Evolutionary conservation across 2,797 vertebrate genomes (phyloP).

Genomic region (Hyperoplus lanceolatus): DNA sequence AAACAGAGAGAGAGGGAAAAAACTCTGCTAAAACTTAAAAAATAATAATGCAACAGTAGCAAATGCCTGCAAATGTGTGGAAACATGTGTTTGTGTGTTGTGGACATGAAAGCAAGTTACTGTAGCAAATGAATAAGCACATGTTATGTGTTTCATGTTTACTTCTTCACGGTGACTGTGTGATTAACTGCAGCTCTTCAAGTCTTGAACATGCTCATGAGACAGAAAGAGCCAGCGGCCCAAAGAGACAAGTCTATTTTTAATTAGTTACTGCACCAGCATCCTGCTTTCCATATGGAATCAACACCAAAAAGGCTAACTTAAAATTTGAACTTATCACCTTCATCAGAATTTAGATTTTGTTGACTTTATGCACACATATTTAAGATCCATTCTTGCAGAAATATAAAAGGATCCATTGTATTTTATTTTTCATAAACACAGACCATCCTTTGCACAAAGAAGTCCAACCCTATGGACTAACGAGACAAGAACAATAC

Average conservation of each 20-base stretch:
- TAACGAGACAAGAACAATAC: neutral
- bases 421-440: neutral
- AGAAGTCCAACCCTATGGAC: no score
- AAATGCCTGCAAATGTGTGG: neutral
- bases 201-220: slow-evolving; percentile 57
- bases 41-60: slow-evolving; percentile 9
- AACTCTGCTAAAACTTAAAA: neutral
- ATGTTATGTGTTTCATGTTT: slow-evolving; percentile 50
- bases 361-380: neutral
- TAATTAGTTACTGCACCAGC: slow-evolving; percentile 46
- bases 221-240: slow-evolving; percentile 52
- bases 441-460: neutral
- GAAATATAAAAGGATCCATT: slow-evolving; percentile 7
- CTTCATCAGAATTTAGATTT: neutral
- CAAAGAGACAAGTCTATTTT: slow-evolving; percentile 55
- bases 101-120: slow-evolving; percentile 34
- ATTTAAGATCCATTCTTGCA: neutral
- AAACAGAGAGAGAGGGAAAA: neutral
- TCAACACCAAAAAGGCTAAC: neutral
- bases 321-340: slow-evolving; percentile 9
- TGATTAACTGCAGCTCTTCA: slow-evolving; percentile 54
- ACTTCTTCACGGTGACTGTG: slow-evolving; percentile 46
- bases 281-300: slow-evolving; percentile 42
- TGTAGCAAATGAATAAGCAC: slow-evolving; percentile 34
- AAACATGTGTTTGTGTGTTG: slow-evolving; percentile 24